phyloP scores from a whole-genome alignment of 2,888 invertebrate genomes.

The Kuschelorhynchus macadamiae region DNA sequence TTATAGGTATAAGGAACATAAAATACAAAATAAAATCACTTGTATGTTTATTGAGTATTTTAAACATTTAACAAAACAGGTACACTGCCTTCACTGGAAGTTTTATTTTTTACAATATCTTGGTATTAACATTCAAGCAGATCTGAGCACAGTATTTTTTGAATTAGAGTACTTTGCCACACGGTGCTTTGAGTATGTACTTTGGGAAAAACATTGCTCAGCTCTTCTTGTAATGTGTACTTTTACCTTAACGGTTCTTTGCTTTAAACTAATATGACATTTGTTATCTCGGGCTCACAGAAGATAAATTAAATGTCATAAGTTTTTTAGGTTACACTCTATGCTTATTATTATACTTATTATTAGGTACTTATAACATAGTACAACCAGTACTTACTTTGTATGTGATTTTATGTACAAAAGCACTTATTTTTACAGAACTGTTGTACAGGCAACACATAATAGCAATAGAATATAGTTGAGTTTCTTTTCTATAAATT shows the following conservation, averaged over 20 bases:
- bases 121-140: slow-evolving; percentile 1
- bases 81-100: slow-evolving; percentile 37
- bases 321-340: slow-evolving; percentile 15
- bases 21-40: too few relatives aligned
- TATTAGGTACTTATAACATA: slow-evolving; percentile 28
- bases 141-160: slow-evolving; percentile 8
- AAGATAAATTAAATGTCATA: slow-evolving; percentile 35
- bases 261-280: too few relatives aligned
- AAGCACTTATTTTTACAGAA: slow-evolving; percentile 9
- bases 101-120: slow-evolving; percentile 31
- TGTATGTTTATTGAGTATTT: slow-evolving; percentile 31
- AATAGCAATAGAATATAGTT: too few relatives aligned
- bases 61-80: slow-evolving; percentile 45
- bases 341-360: slow-evolving; percentile 5
- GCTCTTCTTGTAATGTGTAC: too few relatives aligned
- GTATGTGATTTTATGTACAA: slow-evolving; percentile 5
- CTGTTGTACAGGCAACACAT: too few relatives aligned
- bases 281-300: slow-evolving; percentile 57
- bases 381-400: slow-evolving; percentile 33
- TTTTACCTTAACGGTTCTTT: too few relatives aligned
- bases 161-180: too few relatives aligned
- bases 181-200: too few relatives aligned
- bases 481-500: too few relatives aligned
- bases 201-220: too few relatives aligned
- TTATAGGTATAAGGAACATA: too few relatives aligned